Evolutionary conservation across 35 echinoderm and acorn worm species (phyloP), one percentile per base, ranked within the genome.

Genomic region (Hemicentrotus pulcherrimus): DNA sequence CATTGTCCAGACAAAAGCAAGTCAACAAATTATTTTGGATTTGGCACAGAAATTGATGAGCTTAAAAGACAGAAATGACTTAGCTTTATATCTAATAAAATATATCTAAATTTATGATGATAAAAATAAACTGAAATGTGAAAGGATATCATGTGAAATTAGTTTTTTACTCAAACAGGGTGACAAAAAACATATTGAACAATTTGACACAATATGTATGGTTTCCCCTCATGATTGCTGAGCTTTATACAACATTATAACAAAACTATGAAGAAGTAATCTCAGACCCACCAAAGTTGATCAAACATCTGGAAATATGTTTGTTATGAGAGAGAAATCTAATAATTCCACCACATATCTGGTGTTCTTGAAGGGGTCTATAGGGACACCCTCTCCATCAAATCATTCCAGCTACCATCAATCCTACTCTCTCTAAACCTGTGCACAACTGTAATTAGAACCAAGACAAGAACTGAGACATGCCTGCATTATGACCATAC

Each of bases 401-500:
- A 78, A 78, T 78, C 65, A 78, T 78, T 78, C 19, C 65, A 15
- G 65, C 65, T 78, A 78, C 65, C 48, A 93, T 93, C 91, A 47
- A 93, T 58, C 65, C 50, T 55, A 55, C 50, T 15, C 10, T 55
- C 19, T 78, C 65, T 78, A 78, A 89, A 41, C 46, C 32, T 90
- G 88, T 41, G 88, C 32, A 90, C 91, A 93, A 47, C 30, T 32
- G 91, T 58, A 93, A 93, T 93, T 93, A 93, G 50, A 31, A 93
- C 46, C 91, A 93, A 93, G 91, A 93, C 46, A 93, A n/a, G n/a
- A 93, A n/a, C 46, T 58, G 91, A 18, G 46, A 93, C 30, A 55
- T 48, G 9, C 47, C 45, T 31, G 47, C 32, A 58, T 93, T 93
- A 93, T 93, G 91, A 93, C 10, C 18, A 46, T 22, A 58, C 47